Evolutionary conservation across 2,888 invertebrate species (phyloP), one percentile per base, ranked within the genome.

Genomic region (Drosophila paranaensis): DNA sequence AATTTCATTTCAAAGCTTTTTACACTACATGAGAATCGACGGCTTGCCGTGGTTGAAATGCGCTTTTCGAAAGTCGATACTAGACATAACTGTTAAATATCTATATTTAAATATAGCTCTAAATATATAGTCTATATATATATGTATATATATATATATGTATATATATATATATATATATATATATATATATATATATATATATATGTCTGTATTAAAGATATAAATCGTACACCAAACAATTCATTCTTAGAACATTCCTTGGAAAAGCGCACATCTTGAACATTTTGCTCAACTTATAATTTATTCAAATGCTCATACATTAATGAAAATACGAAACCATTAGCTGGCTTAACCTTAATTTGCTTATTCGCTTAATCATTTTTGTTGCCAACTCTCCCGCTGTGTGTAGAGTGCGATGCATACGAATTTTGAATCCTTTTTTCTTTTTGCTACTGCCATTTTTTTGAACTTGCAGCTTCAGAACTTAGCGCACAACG

Each of bases 381-480:
- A 42, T 37, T 79, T 81, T 63, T 71, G 51, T 69, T 68, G 74
- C 76, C 69, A 68, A 57, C 43, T 76, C 78, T 75, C 56, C 58
- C 64, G 55, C 54, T 71, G 70, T 75, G 39, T 70, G 62, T 66
- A 69, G 71, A 54, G 39, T 58, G 72, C 53, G 67, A 74, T 68
- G 53, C 70, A 60, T 60, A 71, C 56, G 60, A 46, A 70, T 70
- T 60, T 62, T 60, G 63, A 46, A 50, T 48, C 60, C 60, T 48
- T 76, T 48, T 76, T 79, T n/a, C 8, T 54, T 76, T 40, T 54
- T 75, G 69, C 68, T 79, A 48, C 58, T 50, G 69, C 70, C 71
- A 71, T 68, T 79, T 61, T 62, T 85, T 88, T 79, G 75, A 84
- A 74, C 71, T 84, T 86, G 84, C 82, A 86, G 82, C 84, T 81